Evolutionary conservation across 2,888 invertebrate genomes (phyloP), one percentile per base, ranked within the genome.

Genomic region (Pterobdella sp.): DNA sequence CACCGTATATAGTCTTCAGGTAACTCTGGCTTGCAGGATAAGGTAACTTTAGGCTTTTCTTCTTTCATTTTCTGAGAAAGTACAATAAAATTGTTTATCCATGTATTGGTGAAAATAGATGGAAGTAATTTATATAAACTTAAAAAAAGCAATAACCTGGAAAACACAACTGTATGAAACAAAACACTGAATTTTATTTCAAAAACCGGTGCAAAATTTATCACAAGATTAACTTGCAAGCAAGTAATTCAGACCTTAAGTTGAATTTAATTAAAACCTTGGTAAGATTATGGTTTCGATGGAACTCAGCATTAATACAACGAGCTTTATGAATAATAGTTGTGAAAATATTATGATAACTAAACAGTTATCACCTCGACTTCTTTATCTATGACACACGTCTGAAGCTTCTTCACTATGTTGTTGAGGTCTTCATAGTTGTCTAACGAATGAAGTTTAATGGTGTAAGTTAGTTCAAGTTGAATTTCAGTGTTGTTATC

Each of bases 1-100:
- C n/a, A n/a, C n/a, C 84, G 77, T 1, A 84, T 82, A 80, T 82
- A 84, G 75, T 84, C 84, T 79, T 84, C 84, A 0, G 82, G 81
- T 32, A 82, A 80, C 74, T 84, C 84, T 10, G 78, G 76, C 34
- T 73, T 68, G 35, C 73, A 73, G 18, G 69, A 69, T 35, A 77
- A 73, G 1, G 35, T 66, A 10, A 73, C 22, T 49, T 42, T 31
- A 10, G 71, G 60, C 22, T 63, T 52, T 29, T 69, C 31, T 69
- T 69, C 32, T 52, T 42, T 49, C 56, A 69, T 22, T 26, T 64
- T 32, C 35, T 76, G 37, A 63, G 26, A n/a, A n/a, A n/a, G n/a
- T n/a, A n/a, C n/a, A n/a, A n/a, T n/a, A n/a, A n/a, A n/a, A n/a
- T n/a, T n/a, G n/a, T n/a, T n/a, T n/a, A n/a, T n/a, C n/a, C n/a